These are phyloP conservation scores for Horisme vitalbata DNA, from an alignment of 2,888 invertebrate species.

Conservation along the genomic window DNA sequence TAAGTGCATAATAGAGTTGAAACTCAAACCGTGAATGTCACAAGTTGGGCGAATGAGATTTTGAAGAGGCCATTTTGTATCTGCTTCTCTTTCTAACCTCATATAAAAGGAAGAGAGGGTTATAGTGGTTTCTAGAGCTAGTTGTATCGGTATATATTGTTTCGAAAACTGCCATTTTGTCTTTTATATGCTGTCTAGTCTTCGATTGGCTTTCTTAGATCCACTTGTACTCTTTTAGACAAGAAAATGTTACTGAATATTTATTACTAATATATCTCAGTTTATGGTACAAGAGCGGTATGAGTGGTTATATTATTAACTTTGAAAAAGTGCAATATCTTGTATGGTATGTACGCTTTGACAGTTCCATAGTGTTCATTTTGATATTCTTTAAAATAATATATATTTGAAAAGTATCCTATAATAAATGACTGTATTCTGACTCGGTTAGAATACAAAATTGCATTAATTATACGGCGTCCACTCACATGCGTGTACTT, in stretches of 20 bases:
- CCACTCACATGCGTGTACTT: too few species aligned
- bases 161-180: constrained; percentile 16
- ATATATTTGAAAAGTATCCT: too few species aligned
- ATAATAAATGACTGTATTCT: too few species aligned
- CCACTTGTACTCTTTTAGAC: constrained; percentile 2
- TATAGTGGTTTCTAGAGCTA: not conserved
- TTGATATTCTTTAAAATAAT: constrained; percentile 9
- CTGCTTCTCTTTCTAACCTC: constrained; percentile 4
- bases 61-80: constrained; percentile 3
- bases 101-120: constrained; percentile 2
- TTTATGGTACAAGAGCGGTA: not conserved
- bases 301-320: not conserved
- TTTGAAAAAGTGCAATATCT: constrained; percentile 8
- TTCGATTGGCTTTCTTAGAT: constrained; percentile 15
- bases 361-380: constrained; percentile 27
- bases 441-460: too few species aligned
- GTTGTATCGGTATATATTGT: constrained; percentile 3
- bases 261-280: too few species aligned
- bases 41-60: too few species aligned
- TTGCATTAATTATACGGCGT: too few species aligned
- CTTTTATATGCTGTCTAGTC: constrained; percentile 24
- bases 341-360: constrained; percentile 5
- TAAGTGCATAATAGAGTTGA: constrained; percentile 8
- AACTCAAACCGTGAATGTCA: too few species aligned
- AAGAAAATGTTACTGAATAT: not conserved